Evolutionary conservation across 2,113 vertebrate species (phyloP), one percentile per base, ranked within the genome.

Genomic region (cat (Felis catus)): DNA sequence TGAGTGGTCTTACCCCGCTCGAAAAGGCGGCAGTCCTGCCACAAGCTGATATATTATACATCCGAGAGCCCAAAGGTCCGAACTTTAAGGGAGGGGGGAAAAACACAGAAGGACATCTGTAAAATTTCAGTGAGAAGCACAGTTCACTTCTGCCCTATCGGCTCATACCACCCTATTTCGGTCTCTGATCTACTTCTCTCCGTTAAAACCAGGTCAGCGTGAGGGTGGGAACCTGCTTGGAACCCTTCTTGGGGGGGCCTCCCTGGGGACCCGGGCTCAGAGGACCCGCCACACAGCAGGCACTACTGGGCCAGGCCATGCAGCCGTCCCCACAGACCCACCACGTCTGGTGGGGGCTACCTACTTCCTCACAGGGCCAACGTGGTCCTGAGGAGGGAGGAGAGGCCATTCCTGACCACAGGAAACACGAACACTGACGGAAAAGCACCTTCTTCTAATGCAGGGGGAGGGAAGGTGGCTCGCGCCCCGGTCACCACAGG

Each of bases 21-120:
- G 99, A 98, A 99, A 99, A 0, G 99, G 99, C 97, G 99, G 99
- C 98, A 99, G 98, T 98, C 99, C 99, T 98, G 99, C 99, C 98
- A 99, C 99, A 96, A 99, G 99, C 97, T 99, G 99, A 99, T 99
- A 99, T 98, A 99, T 99, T 98, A 99, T 99, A 98, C 99, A 99
- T 97, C 99, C 99, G 97, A 99, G 99, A 82, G 99, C 99, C 99
- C 99, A 99, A 71, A 99, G 99, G 98, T 99, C 99, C 98, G 99
- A 99, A 97, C 99, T 99, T 98, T 91, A 98, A 97, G 84, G 83
- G 31, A 97, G 41, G 27, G 53, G 27, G 68, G 23, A 41, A 93
- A 97, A 93, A 97, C 21, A 96, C 90, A 48, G 21, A 82, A 90
- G 25, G 85, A 63, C 39, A 76, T 90, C 73, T 91, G 94, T 89